Conservation (phyloP, 2,888 invertebrate species). For the Poecilus cupreus region DNA sequence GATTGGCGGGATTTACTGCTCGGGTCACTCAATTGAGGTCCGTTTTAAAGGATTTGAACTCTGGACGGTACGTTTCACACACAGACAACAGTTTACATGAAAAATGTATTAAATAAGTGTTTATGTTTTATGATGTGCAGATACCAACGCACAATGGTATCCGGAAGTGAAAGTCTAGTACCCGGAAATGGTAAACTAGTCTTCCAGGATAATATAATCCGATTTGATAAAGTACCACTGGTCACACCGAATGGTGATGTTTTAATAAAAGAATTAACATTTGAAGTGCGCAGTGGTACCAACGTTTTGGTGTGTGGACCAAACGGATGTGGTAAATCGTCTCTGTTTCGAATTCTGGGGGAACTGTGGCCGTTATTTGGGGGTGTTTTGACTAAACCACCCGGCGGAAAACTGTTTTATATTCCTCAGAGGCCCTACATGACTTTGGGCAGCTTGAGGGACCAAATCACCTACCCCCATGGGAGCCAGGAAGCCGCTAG, state of each 20-base stretch:
- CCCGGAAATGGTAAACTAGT: constrained; percentile 88
- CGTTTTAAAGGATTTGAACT: constrained; percentile 89
- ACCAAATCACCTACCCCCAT: constrained; percentile 95
- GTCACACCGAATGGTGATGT: constrained; percentile 99
- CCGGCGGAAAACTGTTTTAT: constrained; percentile 95
- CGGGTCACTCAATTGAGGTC: constrained; percentile 91
- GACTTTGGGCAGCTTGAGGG: constrained; percentile 95
- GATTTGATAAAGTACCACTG: constrained; percentile 94
- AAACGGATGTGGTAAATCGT: constrained; percentile 98
- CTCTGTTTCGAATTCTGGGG: constrained; percentile 95
- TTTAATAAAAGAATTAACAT: constrained; percentile 89
- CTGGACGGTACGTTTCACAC: constrained; percentile 76
- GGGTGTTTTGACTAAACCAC: constrained; percentile 95
- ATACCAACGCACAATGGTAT: constrained; percentile 81
- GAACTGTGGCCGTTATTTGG: constrained; percentile 99
- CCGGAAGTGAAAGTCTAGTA: constrained; percentile 69
- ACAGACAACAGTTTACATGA: neutral
- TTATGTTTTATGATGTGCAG: constrained; percentile 12
- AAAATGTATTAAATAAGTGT: neutral
- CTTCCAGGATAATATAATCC: constrained; percentile 91
- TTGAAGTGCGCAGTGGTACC: constrained; percentile 94
- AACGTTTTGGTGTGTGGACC: constrained; percentile 99
- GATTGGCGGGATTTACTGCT: constrained; percentile 95
- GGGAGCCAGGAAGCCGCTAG: constrained; percentile 88
- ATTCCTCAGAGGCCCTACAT: constrained; percentile 98